Conservation (phyloP, 2,113 vertebrate genomes). For the Suncus etruscus region DNA sequence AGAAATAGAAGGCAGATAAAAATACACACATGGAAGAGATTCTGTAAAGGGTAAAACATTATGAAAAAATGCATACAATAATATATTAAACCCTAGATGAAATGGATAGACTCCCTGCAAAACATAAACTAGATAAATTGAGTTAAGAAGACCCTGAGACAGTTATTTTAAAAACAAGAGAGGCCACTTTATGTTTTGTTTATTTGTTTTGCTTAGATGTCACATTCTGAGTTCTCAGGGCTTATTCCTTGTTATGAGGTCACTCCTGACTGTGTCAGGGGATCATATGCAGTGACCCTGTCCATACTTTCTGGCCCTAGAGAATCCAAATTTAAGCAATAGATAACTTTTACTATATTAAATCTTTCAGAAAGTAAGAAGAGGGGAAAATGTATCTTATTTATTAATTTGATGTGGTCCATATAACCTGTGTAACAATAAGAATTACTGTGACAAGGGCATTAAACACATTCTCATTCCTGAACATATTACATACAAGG, state of each 20-base stretch:
- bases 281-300: too few relatives aligned
- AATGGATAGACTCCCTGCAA: neutral
- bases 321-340: neutral
- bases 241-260: too few relatives aligned
- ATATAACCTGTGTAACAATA: neutral
- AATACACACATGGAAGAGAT: neutral
- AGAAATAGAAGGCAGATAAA: neutral
- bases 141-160: neutral
- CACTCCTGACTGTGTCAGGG: too few relatives aligned
- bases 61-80: neutral
- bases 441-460: neutral
- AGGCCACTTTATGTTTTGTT: neutral
- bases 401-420: neutral
- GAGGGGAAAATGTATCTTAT: neutral
- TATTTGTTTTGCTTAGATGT: too few relatives aligned
- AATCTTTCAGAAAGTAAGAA: constrained; percentile 4
- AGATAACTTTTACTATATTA: neutral
- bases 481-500: neutral
- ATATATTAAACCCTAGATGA: neutral
- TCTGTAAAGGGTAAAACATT: neutral
- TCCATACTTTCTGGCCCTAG: too few relatives aligned
- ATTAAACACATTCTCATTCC: neutral
- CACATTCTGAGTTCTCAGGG: too few relatives aligned
- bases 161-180: neutral
- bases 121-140: neutral